Conservation (phyloP, 2,888 invertebrate genomes). For the Poecilobothrus nobilitatus region DNA sequence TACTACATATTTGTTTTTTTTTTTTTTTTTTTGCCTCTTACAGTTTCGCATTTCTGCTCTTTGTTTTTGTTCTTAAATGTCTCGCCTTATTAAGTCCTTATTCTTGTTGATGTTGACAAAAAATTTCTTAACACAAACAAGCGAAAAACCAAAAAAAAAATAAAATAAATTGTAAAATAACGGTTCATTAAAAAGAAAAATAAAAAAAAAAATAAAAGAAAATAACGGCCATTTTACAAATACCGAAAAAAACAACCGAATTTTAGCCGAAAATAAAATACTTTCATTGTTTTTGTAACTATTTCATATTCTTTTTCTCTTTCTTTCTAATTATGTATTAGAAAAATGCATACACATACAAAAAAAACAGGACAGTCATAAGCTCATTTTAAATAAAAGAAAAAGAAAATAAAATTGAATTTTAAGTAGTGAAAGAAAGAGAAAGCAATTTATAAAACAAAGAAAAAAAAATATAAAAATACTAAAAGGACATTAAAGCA, state of each 20-base stretch:
- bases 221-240: background rate
- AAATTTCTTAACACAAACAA: too few species aligned
- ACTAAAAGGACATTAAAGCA: background rate
- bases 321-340: too few species aligned
- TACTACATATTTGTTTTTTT: background rate
- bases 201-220: background rate
- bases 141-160: too few species aligned
- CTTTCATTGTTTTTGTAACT: background rate
- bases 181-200: background rate
- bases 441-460: background rate
- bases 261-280: background rate
- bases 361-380: too few species aligned
- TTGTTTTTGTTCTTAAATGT: background rate
- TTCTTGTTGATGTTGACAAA: background rate
- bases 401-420: too few species aligned
- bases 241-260: background rate
- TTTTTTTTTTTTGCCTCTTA: too few species aligned
- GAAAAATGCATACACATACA: too few species aligned
- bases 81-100: slow-evolving; percentile 5
- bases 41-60: background rate
- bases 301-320: background rate
- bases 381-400: too few species aligned
- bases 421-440: too few species aligned
- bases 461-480: background rate
- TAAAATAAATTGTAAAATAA: too few species aligned